These are phyloP conservation scores for Neomorphus geoffroyi DNA, from an alignment of 2,797 vertebrate genomes.

Conservation along the genomic window DNA sequence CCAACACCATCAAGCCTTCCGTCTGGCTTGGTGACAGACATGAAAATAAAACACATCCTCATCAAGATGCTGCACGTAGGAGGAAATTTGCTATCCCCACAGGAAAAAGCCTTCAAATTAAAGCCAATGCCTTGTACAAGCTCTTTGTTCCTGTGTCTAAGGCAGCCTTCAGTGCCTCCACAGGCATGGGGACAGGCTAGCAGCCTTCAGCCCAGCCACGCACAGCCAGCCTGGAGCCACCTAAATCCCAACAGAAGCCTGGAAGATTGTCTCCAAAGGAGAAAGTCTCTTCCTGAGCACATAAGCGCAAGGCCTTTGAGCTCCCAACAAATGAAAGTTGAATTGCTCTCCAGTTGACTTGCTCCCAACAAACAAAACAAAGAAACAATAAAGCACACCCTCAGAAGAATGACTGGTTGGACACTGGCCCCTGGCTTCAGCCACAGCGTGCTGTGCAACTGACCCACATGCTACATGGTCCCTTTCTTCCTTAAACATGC, in stretches of 20 bases:
- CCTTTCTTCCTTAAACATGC: neutral
- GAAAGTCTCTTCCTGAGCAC: neutral
- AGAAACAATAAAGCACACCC: neutral
- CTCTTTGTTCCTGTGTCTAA: neutral
- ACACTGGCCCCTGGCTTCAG: neutral
- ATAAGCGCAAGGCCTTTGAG: neutral
- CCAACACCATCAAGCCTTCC: neutral
- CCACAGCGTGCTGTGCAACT: neutral
- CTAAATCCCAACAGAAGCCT: neutral
- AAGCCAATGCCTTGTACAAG: neutral
- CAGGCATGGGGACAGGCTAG: neutral
- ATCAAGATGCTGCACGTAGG: neutral
- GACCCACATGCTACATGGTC: accelerated
- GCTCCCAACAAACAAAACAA: neutral
- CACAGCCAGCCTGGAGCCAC: neutral
- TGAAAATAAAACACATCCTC: neutral
- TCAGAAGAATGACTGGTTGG: neutral
- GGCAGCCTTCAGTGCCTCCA: neutral
- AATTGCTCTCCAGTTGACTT: neutral
- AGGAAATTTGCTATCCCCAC: neutral
- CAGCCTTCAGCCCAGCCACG: neutral
- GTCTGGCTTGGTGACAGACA: neutral
- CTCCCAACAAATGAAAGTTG: neutral
- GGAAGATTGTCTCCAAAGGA: neutral
- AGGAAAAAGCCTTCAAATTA: neutral